These are phyloP conservation scores for Neuroterus valhalla DNA, from an alignment of 1,140 invertebrate genomes.

Conservation along the genomic window DNA sequence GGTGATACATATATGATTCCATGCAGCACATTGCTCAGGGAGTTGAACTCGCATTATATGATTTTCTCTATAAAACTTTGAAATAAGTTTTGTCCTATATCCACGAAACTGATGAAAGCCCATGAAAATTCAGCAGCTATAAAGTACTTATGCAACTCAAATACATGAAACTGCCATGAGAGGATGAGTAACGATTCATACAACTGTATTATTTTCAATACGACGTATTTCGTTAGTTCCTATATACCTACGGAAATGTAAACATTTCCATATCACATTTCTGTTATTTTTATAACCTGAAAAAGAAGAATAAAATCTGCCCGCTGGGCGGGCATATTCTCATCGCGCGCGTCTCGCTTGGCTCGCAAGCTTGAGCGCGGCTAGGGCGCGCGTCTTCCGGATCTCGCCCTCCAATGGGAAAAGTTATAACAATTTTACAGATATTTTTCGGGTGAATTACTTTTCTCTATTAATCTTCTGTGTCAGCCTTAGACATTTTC, in stretches of 20 bases:
- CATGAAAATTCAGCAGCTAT: neutral
- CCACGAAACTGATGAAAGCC: neutral
- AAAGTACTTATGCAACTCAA: neutral
- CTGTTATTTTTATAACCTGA: neutral
- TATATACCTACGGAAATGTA: neutral
- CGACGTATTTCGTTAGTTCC: neutral
- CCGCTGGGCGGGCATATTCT: too few relatives aligned
- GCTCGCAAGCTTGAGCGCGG: too few relatives aligned
- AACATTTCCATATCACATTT: neutral
- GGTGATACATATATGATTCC: too few relatives aligned
- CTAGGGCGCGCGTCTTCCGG: too few relatives aligned
- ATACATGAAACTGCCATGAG: neutral
- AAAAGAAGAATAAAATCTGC: neutral
- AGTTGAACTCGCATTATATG: neutral
- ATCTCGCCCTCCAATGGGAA: too few relatives aligned
- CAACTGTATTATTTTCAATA: neutral
- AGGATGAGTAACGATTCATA: neutral
- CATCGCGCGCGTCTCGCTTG: too few relatives aligned
- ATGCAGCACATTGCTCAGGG: neutral
- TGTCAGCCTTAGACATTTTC: too few relatives aligned
- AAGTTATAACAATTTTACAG: too few relatives aligned
- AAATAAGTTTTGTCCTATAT: neutral
- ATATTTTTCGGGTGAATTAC: too few relatives aligned
- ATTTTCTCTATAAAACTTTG: neutral
- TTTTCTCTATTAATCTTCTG: too few relatives aligned